Evolutionary conservation across 2,888 invertebrate species (phyloP), one percentile per base, ranked within the genome.

Genomic region (Spisula solida): DNA sequence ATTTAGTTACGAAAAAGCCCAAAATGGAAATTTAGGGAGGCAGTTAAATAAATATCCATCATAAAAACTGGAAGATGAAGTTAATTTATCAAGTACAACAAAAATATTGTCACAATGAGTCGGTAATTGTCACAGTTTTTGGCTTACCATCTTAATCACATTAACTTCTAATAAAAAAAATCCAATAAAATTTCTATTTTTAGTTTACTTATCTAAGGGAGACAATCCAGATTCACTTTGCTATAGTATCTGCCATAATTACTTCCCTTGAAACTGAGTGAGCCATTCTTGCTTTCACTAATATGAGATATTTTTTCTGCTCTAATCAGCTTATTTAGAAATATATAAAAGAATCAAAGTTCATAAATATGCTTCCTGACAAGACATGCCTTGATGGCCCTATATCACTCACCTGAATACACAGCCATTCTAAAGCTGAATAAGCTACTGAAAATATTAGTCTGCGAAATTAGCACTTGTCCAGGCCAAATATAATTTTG

Each of bases 161-260:
- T 66, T 25, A 66, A 4, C 25, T 41, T 41, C 25, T 66, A 25
- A 66, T n/a, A 25, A 25, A 66, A 66, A 60, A 66, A 25, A n/a
- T 60, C 60, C n/a, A 60, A 60, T 60, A 14, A 18, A 60, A n/a
- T 66, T 56, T n/a, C 60, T 66, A 66, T 66, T 66, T 66, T 66
- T 25, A 66, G 60, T 51, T 12, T 4, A 66, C n/a, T 66, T 2
- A 25, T 66, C 51, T 10, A 66, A 66, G 60, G 60, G 60, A 66
- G 25, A 66, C n/a, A 66, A 66, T 10, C 12, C 25, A 66, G 25
- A 25, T 10, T 25, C 1, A n/a, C 8, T 66, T 66, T 10, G 1
- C 5, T 66, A 66, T n/a, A 66, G 25, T 25, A 25, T 25, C 25
- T 0, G 25, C 12, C 25, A 25, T 25, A 66, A 25, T 66, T n/a